phyloP scores from a whole-genome alignment of 1,140 invertebrate species.

The Polyergus mexicanus region DNA sequence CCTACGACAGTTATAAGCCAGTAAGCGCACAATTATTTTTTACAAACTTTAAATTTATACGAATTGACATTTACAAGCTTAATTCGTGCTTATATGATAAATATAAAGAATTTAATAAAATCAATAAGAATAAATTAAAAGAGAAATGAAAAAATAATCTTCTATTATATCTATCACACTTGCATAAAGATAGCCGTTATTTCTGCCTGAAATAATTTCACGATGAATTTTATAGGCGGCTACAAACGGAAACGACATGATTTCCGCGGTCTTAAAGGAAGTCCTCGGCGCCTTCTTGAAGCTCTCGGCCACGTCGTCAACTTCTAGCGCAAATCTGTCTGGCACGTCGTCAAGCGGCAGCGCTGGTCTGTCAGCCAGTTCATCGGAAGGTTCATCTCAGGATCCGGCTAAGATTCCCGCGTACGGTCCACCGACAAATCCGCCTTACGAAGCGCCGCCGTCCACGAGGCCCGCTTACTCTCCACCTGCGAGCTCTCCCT shows the following conservation, averaged over 20 bases:
- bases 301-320: constrained; percentile 13
- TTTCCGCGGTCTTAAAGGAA: neutral
- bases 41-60: neutral
- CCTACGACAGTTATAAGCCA: constrained; percentile 16
- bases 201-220: neutral
- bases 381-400: constrained; percentile 20
- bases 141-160: neutral
- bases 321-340: constrained; percentile 25
- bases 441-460: neutral
- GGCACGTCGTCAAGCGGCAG: constrained; percentile 7
- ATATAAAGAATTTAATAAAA: neutral
- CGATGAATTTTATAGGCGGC: neutral
- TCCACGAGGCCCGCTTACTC: constrained; percentile 9
- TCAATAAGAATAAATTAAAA: neutral
- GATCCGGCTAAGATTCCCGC: neutral
- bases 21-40: constrained; percentile 59
- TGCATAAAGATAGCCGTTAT: neutral
- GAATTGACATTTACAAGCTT: neutral
- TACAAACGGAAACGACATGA: neutral
- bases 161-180: neutral
- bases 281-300: constrained; percentile 27
- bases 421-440: constrained; percentile 9
- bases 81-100: neutral
- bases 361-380: neutral
- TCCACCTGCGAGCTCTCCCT: neutral